These are phyloP conservation scores for Isoperla grammatica DNA, from an alignment of 2,888 invertebrate genomes.

Conservation along the genomic window DNA sequence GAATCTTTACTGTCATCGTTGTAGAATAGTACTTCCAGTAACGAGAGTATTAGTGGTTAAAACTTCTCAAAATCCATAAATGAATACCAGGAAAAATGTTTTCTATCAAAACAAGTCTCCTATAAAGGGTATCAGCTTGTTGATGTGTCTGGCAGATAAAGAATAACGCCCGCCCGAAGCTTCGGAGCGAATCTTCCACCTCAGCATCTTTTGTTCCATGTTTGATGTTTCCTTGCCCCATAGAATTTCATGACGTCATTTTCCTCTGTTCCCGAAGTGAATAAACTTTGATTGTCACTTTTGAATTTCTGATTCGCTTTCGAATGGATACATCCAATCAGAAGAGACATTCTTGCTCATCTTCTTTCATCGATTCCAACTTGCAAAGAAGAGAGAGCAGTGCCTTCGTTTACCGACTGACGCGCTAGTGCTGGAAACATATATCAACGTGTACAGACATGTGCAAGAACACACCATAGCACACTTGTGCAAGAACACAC, in stretches of 20 bases:
- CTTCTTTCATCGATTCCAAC: conserved; percentile 28
- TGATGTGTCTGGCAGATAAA: too few relatives aligned
- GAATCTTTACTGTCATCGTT: too few relatives aligned
- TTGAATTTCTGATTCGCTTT: conserved; percentile 31
- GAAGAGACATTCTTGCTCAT: conserved; percentile 22
- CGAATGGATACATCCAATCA: conserved; percentile 30
- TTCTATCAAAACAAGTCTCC: too few relatives aligned
- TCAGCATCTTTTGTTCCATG: neutral
- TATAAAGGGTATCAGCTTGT: too few relatives aligned
- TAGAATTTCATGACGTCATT: conserved; percentile 28
- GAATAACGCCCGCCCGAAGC: neutral
- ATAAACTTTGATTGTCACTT: conserved; percentile 31
- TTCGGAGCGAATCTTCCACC: neutral
- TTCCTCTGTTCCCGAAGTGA: conserved; percentile 16
- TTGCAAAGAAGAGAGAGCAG: neutral
- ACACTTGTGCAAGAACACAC: too few relatives aligned
- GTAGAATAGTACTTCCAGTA: too few relatives aligned
- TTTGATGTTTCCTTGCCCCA: conserved; percentile 4
- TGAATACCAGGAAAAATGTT: too few relatives aligned
- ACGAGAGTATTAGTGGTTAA: too few relatives aligned
- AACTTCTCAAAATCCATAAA: too few relatives aligned
- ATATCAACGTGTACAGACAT: too few relatives aligned
- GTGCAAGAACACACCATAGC: too few relatives aligned
- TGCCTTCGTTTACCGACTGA: neutral
- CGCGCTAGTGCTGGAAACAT: neutral